Evolutionary conservation across 2,888 invertebrate species (phyloP), one percentile per base, ranked within the genome.

Genomic region (Sinodicranocentrus sp.): DNA sequence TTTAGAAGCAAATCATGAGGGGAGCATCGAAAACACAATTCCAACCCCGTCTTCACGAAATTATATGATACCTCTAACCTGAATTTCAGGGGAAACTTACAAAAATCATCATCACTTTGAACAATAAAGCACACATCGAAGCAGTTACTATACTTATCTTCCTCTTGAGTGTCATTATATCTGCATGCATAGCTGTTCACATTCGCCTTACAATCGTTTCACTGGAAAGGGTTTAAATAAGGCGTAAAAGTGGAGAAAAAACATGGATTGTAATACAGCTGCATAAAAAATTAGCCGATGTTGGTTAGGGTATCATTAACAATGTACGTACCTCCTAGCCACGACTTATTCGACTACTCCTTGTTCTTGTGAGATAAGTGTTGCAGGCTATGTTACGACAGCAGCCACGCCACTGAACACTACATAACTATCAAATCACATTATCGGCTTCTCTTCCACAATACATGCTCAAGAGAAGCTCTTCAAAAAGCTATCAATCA

Each of bases 401-500:
- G 3, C 33, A 33, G 5, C n/a, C n/a, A n/a, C 33, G 33, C 33
- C 33, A 10, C 33, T n/a, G n/a, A n/a, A n/a, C n/a, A n/a, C n/a
- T n/a, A n/a, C n/a, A n/a, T n/a, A n/a, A 6, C 73, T 26, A 79
- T 71, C 79, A 79, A 79, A 79, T 79, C 79, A 71, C 44, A 63
- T 79, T 79, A 71, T 79, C 71, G 2, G 13, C 43, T 68, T 44
- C 54, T 52, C 33, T 76, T 71, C 23, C 71, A 39, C 79, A 61
- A 79, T 33, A 5, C 54, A 17, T 33, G 48, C 52, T 33, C 33
- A 6, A 10, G 48, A 48, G n/a, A 61, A 33, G 10, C 17, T 61
- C 61, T 61, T 61, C 33, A 61, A 61, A 61, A 82, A 70, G 71
- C 83, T 72, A 83, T 83, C 83, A 77, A 83, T 83, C 83, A 83